phyloP scores from a whole-genome alignment of 2,888 invertebrate species.

The Papilio elwesi region DNA sequence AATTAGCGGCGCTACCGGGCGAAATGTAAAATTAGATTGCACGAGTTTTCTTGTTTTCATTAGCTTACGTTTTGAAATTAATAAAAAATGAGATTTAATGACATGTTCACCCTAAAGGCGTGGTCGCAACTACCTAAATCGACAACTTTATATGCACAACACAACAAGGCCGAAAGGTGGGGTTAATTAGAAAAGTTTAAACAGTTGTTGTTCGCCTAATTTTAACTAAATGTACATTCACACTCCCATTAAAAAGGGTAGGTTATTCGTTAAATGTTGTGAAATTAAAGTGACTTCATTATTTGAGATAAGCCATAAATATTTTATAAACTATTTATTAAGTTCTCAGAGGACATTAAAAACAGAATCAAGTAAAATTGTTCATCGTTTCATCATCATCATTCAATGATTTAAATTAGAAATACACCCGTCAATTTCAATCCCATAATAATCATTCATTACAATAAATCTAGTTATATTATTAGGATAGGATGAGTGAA shows the following conservation, averaged over 20 bases:
- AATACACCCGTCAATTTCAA: too few relatives aligned
- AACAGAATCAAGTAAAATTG: too few relatives aligned
- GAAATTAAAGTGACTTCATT: not conserved
- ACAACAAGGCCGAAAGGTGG: constrained; percentile 7
- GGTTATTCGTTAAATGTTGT: not conserved
- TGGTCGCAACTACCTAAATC: not conserved
- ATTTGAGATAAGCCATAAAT: not conserved
- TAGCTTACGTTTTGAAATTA: constrained; percentile 3
- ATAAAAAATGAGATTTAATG: constrained; percentile 12
- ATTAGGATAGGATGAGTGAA: too few relatives aligned
- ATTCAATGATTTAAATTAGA: too few relatives aligned
- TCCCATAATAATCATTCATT: too few relatives aligned
- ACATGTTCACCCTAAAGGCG: not conserved
- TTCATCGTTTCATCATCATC: too few relatives aligned
- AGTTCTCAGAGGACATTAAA: too few relatives aligned
- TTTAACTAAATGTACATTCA: constrained; percentile 16
- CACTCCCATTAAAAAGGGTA: constrained; percentile 1
- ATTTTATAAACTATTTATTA: too few relatives aligned
- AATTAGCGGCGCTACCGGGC: constrained; percentile 14
- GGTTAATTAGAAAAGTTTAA: constrained; percentile 20
- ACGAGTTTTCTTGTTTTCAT: constrained; percentile 1
- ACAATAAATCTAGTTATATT: too few relatives aligned
- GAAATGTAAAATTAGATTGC: constrained; percentile 20
- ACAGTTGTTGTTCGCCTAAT: constrained; percentile 1
- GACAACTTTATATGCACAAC: too few relatives aligned